Conservation (phyloP, 2,888 invertebrate species). For the Seira ritae region DNA sequence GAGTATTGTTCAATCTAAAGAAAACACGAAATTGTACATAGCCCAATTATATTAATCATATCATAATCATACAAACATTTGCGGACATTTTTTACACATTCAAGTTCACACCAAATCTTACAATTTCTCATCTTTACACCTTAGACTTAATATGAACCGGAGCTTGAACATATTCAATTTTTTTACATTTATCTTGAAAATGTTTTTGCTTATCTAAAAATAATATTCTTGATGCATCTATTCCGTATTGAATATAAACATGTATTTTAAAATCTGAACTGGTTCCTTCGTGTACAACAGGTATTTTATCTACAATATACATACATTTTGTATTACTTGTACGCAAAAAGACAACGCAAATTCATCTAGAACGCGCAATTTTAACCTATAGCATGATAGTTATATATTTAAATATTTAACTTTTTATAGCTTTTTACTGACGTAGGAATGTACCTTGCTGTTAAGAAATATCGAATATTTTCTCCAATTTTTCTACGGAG, state of each 20-base stretch:
- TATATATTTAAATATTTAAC: not conserved
- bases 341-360: conserved; percentile 1
- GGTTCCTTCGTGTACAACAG: conserved; percentile 57
- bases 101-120: not conserved
- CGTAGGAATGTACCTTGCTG: not conserved
- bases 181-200: not conserved
- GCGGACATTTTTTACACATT: no score
- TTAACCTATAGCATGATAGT: not conserved
- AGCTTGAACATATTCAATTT: not conserved
- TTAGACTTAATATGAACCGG: no score
- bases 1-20: conserved; percentile 49
- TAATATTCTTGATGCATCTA: not conserved
- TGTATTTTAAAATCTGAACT: conserved; percentile 42
- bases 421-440: not conserved
- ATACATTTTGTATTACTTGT: no score
- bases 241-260: conserved; percentile 15
- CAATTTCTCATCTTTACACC: no score
- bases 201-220: not conserved
- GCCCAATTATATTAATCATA: no score
- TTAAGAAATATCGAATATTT: no score
- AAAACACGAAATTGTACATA: no score
- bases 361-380: not conserved
- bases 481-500: not conserved
- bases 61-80: conserved; percentile 16
- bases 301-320: conserved; percentile 32